Conservation (phyloP, 64 coral and sea anemone genomes). For the Hydrozoanthus tunicans region DNA sequence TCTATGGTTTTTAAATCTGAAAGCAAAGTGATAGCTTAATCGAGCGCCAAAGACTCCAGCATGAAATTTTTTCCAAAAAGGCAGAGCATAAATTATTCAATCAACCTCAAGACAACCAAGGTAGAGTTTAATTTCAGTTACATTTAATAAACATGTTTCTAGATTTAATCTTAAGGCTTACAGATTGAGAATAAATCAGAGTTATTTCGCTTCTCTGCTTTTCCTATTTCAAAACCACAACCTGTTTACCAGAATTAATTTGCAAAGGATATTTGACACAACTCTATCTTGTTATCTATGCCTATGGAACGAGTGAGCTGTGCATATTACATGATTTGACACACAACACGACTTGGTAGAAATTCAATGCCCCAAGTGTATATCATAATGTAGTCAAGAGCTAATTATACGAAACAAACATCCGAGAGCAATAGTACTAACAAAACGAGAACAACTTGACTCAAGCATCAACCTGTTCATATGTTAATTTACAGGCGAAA, state of each 20-base stretch:
- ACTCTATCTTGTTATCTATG: not conserved
- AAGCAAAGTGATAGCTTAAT: not conserved
- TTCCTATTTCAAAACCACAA: not conserved
- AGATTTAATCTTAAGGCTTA: constrained; percentile 3
- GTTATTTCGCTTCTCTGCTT: not conserved
- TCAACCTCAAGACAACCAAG: not conserved
- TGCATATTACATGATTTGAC: constrained; percentile 2
- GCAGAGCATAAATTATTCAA: too few relatives aligned
- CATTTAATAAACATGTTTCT: not conserved
- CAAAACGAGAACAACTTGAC: not conserved
- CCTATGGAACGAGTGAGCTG: not conserved
- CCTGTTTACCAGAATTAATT: not conserved
- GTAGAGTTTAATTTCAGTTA: not conserved
- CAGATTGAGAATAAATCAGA: not conserved
- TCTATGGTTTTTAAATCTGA: not conserved
- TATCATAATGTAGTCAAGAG: constrained; percentile 12
- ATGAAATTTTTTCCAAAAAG: not conserved
- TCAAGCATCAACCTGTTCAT: not conserved
- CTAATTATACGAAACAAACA: constrained; percentile 31
- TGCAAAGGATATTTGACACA: not conserved
- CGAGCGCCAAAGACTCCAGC: not conserved
- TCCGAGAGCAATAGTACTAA: not conserved
- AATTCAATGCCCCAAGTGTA: not conserved
- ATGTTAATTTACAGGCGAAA: not conserved
- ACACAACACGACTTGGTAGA: not conserved